Evolutionary conservation across 30 jellyfish, hydroid and myxozoan species (phyloP).

Genomic region (Turritopsis dohrnii): DNA sequence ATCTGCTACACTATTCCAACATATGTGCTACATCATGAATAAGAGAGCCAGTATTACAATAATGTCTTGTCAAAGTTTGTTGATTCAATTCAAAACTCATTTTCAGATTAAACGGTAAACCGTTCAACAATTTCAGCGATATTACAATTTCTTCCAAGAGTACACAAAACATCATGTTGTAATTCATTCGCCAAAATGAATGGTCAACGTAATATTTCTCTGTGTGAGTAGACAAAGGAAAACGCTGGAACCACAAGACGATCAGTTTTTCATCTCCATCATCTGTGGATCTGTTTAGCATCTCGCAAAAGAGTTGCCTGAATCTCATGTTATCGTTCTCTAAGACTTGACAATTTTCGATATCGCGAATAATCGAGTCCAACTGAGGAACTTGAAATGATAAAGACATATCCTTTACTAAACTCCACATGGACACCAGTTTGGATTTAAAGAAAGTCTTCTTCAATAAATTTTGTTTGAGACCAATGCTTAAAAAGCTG

Average conservation of each 20-base stretch:
- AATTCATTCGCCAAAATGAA: constrained; percentile 20
- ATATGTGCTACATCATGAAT: background rate
- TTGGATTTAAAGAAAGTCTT: background rate
- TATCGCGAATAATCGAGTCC: background rate
- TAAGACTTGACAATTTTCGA: background rate
- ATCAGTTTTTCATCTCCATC: constrained; percentile 17
- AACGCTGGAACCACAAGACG: background rate
- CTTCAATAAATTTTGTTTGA: constrained; percentile 1
- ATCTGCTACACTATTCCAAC: background rate
- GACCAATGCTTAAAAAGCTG: constrained; percentile 14
- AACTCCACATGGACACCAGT: constrained; percentile 11
- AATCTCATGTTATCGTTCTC: background rate
- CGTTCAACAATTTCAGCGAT: constrained; percentile 1
- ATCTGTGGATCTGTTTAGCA: constrained; percentile 11
- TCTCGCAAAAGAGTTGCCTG: constrained; percentile 19
- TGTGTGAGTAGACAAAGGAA: background rate
- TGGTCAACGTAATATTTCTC: constrained; percentile 1
- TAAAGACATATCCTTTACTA: background rate
- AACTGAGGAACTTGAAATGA: constrained; percentile 5
- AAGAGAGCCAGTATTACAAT: background rate
- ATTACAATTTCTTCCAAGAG: constrained; percentile 3
- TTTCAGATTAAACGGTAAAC: constrained; percentile 13
- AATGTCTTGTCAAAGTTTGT: background rate
- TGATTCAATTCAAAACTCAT: constrained; percentile 7
- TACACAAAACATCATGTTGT: background rate